Percentiles rank a stretch among this genome's conserved stretches.
These are phyloP conservation scores for Limulus polyphemus DNA, from an alignment of 2,888 invertebrate species.

Conservation along the genomic window DNA sequence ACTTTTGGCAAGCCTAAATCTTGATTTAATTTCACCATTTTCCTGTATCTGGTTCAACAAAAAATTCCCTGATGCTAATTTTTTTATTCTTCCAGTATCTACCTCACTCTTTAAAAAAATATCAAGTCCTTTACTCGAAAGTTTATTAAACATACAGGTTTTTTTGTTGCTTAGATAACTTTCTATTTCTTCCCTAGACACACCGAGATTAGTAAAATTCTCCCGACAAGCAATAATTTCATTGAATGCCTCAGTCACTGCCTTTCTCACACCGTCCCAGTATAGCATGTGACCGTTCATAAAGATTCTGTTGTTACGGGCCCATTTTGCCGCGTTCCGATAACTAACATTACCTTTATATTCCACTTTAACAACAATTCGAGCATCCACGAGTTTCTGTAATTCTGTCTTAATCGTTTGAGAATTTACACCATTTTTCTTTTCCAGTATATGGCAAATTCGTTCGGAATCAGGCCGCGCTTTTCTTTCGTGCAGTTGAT, in stretches of 20 bases:
- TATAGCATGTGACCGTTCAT: too few relatives aligned
- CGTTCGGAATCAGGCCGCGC: constrained; percentile 69
- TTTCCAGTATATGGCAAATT: constrained; percentile 65
- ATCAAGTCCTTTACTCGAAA: too few relatives aligned
- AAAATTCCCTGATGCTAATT: too few relatives aligned
- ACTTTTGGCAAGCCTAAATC: too few relatives aligned
- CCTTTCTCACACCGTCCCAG: constrained; percentile 47
- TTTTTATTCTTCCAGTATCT: too few relatives aligned
- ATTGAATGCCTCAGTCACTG: constrained; percentile 46
- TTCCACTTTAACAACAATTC: constrained; percentile 64
- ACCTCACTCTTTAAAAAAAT: too few relatives aligned
- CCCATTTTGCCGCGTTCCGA: constrained; percentile 58
- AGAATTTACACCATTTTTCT: constrained; percentile 56
- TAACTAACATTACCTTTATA: constrained; percentile 77
- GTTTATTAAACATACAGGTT: too few relatives aligned
- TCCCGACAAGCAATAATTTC: constrained; percentile 25
- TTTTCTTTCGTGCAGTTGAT: constrained; percentile 66
- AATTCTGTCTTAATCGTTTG: constrained; percentile 57
- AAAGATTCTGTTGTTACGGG: constrained; percentile 48
- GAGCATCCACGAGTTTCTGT: constrained; percentile 58
- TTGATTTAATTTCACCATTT: too few relatives aligned
- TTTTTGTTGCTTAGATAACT: constrained; percentile 39
- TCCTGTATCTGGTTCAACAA: too few relatives aligned
- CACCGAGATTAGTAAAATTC: constrained; percentile 38
- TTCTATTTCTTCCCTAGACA: constrained; percentile 54